Conservation (phyloP, 1,140 invertebrate species). For the Holotrichia oblita region DNA sequence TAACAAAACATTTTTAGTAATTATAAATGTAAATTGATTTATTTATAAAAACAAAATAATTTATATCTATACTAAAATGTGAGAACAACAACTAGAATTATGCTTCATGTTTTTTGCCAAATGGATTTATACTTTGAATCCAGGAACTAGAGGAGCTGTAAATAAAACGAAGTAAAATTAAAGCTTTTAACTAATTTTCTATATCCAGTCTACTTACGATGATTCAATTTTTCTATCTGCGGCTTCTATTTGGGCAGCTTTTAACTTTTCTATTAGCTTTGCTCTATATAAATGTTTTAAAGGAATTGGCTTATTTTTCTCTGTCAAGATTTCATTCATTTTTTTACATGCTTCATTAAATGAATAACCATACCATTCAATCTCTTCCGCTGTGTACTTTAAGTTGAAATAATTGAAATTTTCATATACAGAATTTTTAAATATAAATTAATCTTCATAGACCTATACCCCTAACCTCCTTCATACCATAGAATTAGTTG, state of each 20-base stretch:
- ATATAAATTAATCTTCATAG: not conserved
- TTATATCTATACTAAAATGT: constrained; percentile 3
- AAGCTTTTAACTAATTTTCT: constrained; percentile 28
- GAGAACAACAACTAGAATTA: constrained; percentile 51
- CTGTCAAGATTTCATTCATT: constrained; percentile 66
- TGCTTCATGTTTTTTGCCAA: constrained; percentile 73
- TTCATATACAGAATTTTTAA: not conserved
- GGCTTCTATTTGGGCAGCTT: constrained; percentile 66
- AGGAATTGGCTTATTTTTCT: constrained; percentile 67
- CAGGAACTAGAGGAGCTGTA: constrained; percentile 63
- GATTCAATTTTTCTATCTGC: constrained; percentile 54
- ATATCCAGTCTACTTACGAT: constrained; percentile 58
- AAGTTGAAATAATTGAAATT: constrained; percentile 41
- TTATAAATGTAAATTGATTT: not conserved
- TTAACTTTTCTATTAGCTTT: constrained; percentile 79
- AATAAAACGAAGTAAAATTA: constrained; percentile 44
- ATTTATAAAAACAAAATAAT: constrained; percentile 2
- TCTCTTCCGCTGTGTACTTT: constrained; percentile 85
- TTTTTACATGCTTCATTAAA: constrained; percentile 80
- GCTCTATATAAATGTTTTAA: constrained; percentile 79
- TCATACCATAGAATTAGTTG: too few species aligned
- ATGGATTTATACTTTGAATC: constrained; percentile 78
- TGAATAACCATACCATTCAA: constrained; percentile 94
- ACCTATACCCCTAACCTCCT: too few species aligned
- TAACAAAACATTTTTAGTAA: not conserved